A percentile compares a stretch with the other conserved stretches of the same genome.
phyloP scores from a whole-genome alignment of 2,888 invertebrate species.

The Coelinius sp. region DNA sequence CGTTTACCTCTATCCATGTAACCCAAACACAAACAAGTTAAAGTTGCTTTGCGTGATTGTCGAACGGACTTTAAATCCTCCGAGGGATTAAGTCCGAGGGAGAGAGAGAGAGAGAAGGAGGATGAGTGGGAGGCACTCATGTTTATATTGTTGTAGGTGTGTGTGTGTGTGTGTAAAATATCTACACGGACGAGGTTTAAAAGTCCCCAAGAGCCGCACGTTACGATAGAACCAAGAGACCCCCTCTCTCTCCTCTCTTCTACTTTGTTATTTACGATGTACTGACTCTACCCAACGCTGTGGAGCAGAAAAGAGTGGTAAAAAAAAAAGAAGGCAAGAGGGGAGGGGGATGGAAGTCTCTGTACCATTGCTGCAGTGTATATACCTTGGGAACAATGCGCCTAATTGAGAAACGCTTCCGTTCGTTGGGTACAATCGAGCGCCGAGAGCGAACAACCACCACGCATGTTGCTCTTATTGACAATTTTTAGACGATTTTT shows the following conservation, averaged over 20 bases:
- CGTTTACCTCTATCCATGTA: conserved; percentile 9
- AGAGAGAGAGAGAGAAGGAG: not conserved
- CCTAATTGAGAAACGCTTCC: conserved; percentile 55
- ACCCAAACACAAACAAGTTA: conserved; percentile 20
- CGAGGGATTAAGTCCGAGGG: conserved; percentile 28
- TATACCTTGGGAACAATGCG: conserved; percentile 46
- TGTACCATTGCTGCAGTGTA: conserved; percentile 14
- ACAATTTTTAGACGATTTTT: conserved; percentile 19
- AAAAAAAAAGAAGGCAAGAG: not conserved
- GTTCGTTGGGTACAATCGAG: conserved; percentile 43
- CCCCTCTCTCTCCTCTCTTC: not conserved
- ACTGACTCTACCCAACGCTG: conserved; percentile 21
- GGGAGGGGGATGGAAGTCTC: not conserved
- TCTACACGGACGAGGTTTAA: conserved; percentile 10
- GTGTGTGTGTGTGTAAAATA: not conserved
- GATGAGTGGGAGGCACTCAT: not conserved
- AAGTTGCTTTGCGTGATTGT: conserved; percentile 41
- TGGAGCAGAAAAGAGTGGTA: not conserved
- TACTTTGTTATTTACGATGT: conserved; percentile 40
- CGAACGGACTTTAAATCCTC: conserved; percentile 43
- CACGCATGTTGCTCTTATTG: conserved; percentile 17
- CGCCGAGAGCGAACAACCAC: conserved; percentile 25
- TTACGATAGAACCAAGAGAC: conserved; percentile 38
- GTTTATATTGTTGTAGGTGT: conserved; percentile 1
- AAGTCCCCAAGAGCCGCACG: conserved; percentile 34